Base-by-base conservation (phyloP, 2,797 vertebrate genomes). In the Chelonia mydas region DNA sequence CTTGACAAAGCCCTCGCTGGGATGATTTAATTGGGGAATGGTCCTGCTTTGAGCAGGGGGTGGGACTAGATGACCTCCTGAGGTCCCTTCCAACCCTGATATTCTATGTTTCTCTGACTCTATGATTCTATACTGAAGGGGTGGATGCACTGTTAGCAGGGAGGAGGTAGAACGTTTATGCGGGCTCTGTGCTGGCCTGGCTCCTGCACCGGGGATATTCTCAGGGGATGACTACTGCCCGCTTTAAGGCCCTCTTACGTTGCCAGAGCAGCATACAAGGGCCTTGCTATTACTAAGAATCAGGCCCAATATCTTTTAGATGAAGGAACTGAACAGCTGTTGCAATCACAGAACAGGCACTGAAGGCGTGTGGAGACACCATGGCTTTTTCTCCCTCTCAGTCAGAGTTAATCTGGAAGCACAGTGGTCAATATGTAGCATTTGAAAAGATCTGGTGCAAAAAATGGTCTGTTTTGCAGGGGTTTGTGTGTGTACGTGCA, bases 401-500 rank as follows among this genome's bases (percentile, higher is more conserved):
- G 16, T 23, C 65, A 72, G 37, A 41, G 33, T 23, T 23, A 37
- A 72, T 72, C 37, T 72, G 65, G n/a, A 41, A 72, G n/a, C 65
- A 23, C 19, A 23, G 12, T 19, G 65, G n/a, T 25, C 65, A 41
- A 6, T 37, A 11, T 10, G 5, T 23, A 21, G 65, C 19, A 37
- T 37, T 23, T 37, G 19, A 19, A 37, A 37, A 41, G 65, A 41
- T 11, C n/a, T 23, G n/a, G 10, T 11, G 5, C 65, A 23, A 9
- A 33, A 72, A 72, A 72, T 11, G 19, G 65, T n/a, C 33, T 11
- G n/a, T 72, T 41, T 41, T 72, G 65, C 65, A 23, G 65, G 17
- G 17, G 1, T 21, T 5, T 6, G 8, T 6, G 65, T 23, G n/a
- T 3, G 37, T 31, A 19, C 3, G 11, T 12, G 57, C 6, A 33